Evolutionary conservation across 2,113 vertebrate genomes (phyloP), one percentile per base, ranked within the genome.

Genomic region (Piaya cayana): DNA sequence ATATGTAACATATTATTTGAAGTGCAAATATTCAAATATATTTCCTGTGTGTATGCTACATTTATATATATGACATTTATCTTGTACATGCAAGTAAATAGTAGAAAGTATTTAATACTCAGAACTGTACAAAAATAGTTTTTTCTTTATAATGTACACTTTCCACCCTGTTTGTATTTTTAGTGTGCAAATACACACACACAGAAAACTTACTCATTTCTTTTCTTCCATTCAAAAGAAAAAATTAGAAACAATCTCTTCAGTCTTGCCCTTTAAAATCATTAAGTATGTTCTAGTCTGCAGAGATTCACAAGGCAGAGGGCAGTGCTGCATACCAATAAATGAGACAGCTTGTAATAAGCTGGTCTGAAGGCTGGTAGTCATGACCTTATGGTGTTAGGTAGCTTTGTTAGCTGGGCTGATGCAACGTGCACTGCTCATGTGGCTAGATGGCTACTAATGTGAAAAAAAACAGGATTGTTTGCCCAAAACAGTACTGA

Each of bases 301-400:
- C 69, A 59, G 25, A 60, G 47, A 80, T 32, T 53, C 67, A 53
- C n/a, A 37, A 92, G 90, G 58, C 70, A 96, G 82, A 93, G 87
- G 90, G 70, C 85, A 94, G 67, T 69, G 82, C 75, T 90, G 50
- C 63, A 58, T 52, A 70, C 43, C 60, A 74, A 19, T 50, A 55
- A 69, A 3, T 63, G 56, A 55, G 86, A 25, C 18, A 8, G 79
- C 36, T 76, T 32, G 21, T 36, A 34, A 45, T 14, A 53, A 86
- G 23, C 70, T 45, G 15, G 26, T 22, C 59, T 9, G 32, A 53
- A 43, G 62, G 39, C 23, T 1, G 4, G 62, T 49, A 87, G 58
- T 27, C 0, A 0, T 6, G 62, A 6, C 45, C 25, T 62, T 11
- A 26, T 0, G 0, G 42, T 9, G 0, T 9, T 12, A 55, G 32